phyloP scores from a whole-genome alignment of 2,113 vertebrate genomes.

The Platichthys stellatus region DNA sequence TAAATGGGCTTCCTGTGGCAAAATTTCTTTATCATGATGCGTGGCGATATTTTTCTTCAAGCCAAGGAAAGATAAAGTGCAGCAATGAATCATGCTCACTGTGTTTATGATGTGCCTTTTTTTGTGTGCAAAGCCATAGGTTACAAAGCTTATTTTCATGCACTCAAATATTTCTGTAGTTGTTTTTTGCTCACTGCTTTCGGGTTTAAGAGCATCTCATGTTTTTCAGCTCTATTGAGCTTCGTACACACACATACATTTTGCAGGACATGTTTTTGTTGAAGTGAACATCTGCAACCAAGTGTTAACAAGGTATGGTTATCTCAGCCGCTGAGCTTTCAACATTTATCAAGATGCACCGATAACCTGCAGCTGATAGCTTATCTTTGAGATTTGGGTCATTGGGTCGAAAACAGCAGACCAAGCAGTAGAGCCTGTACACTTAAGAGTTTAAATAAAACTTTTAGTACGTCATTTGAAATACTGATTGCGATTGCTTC shows the following conservation, averaged over 20 bases:
- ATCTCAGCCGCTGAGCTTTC: conserved; percentile 14
- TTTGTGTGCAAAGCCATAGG: background rate
- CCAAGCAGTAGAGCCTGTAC: background rate
- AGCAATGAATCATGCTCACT: background rate
- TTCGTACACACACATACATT: conserved; percentile 3
- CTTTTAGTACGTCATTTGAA: background rate
- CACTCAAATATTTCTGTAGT: background rate
- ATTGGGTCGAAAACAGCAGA: conserved; percentile 1
- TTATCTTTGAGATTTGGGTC: conserved; percentile 37
- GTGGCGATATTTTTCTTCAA: background rate
- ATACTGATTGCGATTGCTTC: background rate
- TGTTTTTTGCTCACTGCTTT: no score
- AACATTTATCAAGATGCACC: conserved; percentile 30
- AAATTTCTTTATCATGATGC: background rate
- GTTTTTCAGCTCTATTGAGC: no score
- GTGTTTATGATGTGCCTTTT: background rate
- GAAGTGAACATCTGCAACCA: conserved; percentile 26
- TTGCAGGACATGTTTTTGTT: conserved; percentile 9
- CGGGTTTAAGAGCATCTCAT: no score
- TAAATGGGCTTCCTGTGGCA: background rate
- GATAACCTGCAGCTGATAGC: conserved; percentile 23
- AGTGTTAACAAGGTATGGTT: conserved; percentile 39
- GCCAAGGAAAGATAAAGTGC: background rate
- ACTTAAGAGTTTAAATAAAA: conserved; percentile 2
- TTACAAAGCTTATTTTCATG: conserved; percentile 15